A percentile compares a stretch with the other conserved stretches of the same genome.
phyloP scores from a whole-genome alignment of 1,140 invertebrate species.

The Ceratosolen solmsi region DNA sequence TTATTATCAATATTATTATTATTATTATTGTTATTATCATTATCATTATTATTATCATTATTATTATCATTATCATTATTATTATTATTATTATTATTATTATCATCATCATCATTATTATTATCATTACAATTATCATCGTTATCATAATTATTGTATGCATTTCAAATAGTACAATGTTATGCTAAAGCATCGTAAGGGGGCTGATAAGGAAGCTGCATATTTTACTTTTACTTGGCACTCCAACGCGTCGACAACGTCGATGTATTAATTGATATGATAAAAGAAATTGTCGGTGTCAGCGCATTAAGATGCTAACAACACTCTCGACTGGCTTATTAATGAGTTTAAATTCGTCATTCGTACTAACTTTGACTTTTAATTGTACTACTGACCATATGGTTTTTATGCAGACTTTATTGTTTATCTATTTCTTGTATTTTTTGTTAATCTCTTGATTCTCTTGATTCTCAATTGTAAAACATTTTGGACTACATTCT shows the following conservation, averaged over 20 bases:
- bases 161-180: background rate
- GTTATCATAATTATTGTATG: background rate
- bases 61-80: too few species aligned
- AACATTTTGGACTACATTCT: too few species aligned
- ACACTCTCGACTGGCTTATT: background rate
- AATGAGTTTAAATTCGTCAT: constrained; percentile 25
- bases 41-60: too few species aligned
- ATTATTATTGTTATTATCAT: too few species aligned
- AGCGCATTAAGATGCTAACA: background rate
- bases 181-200: background rate
- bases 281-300: background rate
- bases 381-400: constrained; percentile 3
- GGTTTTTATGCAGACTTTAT: background rate
- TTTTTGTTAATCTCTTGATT: too few species aligned
- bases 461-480: too few species aligned
- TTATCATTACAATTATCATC: background rate
- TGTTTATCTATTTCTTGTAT: too few species aligned
- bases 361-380: too few species aligned
- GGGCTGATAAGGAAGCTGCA: constrained; percentile 26
- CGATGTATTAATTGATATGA: background rate
- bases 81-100: too few species aligned
- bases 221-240: constrained; percentile 25
- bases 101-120: too few species aligned
- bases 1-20: background rate
- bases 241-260: background rate